phyloP scores from a whole-genome alignment of 2,888 invertebrate genomes.

The Morpho deidamia region DNA sequence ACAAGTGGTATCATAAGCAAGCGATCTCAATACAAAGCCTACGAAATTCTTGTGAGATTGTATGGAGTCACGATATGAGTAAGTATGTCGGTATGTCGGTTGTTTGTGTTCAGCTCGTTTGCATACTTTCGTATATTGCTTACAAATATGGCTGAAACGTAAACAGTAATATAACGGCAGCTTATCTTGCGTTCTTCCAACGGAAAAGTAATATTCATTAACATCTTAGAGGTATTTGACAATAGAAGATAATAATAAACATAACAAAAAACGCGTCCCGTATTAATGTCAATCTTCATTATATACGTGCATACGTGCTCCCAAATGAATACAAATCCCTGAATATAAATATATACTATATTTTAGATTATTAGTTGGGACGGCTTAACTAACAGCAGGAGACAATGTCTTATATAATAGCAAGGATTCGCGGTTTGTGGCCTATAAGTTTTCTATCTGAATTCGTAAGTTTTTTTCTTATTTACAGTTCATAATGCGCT shows the following conservation, averaged over 20 bases:
- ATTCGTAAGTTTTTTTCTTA: no score
- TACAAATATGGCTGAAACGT: slow-evolving; percentile 52
- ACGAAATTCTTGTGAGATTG: slow-evolving; percentile 25
- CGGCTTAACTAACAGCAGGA: no score
- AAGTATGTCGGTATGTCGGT: slow-evolving; percentile 41
- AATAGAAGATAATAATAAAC: background rate
- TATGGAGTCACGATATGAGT: slow-evolving; percentile 24
- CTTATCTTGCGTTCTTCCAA: slow-evolving; percentile 41
- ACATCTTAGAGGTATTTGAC: background rate
- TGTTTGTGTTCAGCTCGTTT: slow-evolving; percentile 40
- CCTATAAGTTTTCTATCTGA: no score
- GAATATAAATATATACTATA: background rate
- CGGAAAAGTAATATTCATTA: slow-evolving; percentile 17
- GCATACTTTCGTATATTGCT: slow-evolving; percentile 58
- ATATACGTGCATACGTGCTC: no score
- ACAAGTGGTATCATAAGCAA: background rate
- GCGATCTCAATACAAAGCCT: slow-evolving; percentile 8
- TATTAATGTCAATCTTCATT: no score
- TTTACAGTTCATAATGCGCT: no score
- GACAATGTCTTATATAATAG: no score
- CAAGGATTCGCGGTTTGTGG: no score
- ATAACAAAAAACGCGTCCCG: no score
- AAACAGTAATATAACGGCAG: slow-evolving; percentile 37
- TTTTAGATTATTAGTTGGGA: background rate
- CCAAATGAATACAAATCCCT: no score